Conservation (phyloP, 1,140 invertebrate species). For the Helicoverpa armigera region DNA sequence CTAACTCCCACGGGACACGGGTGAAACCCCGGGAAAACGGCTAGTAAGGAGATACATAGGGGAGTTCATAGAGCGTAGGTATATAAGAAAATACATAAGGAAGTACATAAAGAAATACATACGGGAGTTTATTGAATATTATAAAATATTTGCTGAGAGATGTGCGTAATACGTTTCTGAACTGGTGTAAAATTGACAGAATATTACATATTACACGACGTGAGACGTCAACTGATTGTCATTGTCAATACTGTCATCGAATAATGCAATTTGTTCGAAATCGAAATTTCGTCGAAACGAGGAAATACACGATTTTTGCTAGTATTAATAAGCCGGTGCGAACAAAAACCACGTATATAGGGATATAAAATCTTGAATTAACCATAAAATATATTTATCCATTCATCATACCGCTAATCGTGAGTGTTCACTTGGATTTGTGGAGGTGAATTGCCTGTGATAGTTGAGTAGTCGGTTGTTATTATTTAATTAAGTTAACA, state of each 20-base stretch:
- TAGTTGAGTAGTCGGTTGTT: neutral
- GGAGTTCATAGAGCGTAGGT: no score
- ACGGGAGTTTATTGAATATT: neutral
- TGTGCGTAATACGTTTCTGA: neutral
- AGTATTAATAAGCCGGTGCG: neutral
- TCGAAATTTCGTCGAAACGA: neutral
- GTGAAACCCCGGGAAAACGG: no score
- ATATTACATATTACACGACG: neutral
- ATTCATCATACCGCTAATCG: slow-evolving; percentile 72
- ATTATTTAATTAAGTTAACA: slow-evolving; percentile 30
- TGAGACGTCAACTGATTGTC: neutral
- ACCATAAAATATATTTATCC: slow-evolving; percentile 26
- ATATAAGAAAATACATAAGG: no score
- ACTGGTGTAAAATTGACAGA: neutral
- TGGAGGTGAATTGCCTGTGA: slow-evolving; percentile 62
- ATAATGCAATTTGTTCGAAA: slow-evolving; percentile 18
- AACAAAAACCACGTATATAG: neutral
- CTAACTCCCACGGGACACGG: no score
- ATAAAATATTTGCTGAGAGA: neutral
- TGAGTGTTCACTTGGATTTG: slow-evolving; percentile 70
- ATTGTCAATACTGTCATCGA: neutral
- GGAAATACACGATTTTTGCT: slow-evolving; percentile 6
- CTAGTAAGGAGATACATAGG: no score
- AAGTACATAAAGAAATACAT: neutral
- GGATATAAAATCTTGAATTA: slow-evolving; percentile 21